Base-by-base conservation (phyloP, 2,888 invertebrate species). In the Nesidiocoris tenuis region DNA sequence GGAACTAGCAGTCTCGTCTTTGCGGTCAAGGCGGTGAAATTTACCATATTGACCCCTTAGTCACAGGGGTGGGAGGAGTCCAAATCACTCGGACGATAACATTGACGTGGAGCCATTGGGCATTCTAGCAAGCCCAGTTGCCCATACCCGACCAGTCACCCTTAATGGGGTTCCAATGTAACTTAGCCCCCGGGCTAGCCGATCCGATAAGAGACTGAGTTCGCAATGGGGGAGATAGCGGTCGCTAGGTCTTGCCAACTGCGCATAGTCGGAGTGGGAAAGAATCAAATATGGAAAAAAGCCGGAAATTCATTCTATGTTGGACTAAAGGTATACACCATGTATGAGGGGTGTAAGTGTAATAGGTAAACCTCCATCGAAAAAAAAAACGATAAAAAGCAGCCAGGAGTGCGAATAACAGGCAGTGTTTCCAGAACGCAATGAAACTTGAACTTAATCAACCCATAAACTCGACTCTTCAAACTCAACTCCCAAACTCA, bases 101-200 rank as follows among this genome's bases (percentile, higher is more conserved):
- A 39, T 39, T 39, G 39, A 39, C 39, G 39, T 39, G 5, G 12
- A 39, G 12, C 39, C 39, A 39, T 39, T 12, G 39, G 39, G 39
- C 39, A 39, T 39, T 39, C 39, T 39, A 3, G 39, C 5, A 39
- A 39, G 3, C 39, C 5, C 12, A 39, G 39, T n/a, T n/a, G n/a
- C n/a, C n/a, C 39, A 39, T 39, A 3, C 5, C 39, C 39, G 39
- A 39, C 39, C 39, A 39, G 39, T 39, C 5, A 39, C 55, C 21
- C 67, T 55, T 67, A 67, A 67, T 67, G 67, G 67, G 39, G 54
- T 67, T 67, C 67, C 67, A 22, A 67, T 67, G 67, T 67, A 67
- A 67, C 56, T 54, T 55, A 54, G 55, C 67, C 67, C n/a, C 39
- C 39, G 39, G 39, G 39, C 39, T 12, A 7, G 56, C 18, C 67